Evolutionary conservation across 2,797 vertebrate species (phyloP).

Genomic region (Myripristis jacobus): DNA sequence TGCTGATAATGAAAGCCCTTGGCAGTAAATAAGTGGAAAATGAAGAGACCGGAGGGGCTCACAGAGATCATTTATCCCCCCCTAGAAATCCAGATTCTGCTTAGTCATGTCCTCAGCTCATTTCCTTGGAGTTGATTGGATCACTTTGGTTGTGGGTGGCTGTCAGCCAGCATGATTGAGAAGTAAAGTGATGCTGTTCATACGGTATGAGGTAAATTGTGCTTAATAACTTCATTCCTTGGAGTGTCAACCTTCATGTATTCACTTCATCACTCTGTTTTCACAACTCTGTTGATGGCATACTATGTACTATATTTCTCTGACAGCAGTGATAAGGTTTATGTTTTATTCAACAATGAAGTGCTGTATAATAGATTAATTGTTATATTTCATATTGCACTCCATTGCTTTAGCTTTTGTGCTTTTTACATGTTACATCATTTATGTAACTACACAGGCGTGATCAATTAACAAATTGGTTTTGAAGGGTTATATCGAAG

Average conservation of each 20-base stretch:
- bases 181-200: conserved; percentile 43
- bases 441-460: neutral
- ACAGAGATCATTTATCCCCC: conserved; percentile 50
- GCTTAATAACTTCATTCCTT: conserved; percentile 57
- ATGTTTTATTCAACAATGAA: conserved; percentile 43
- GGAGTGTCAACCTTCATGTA: conserved; percentile 48
- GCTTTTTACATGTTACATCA: conserved; percentile 21
- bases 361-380: conserved; percentile 18
- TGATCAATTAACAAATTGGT: conserved; percentile 34
- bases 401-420: conserved; percentile 8
- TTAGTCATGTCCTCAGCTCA: conserved; percentile 58
- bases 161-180: conserved; percentile 47
- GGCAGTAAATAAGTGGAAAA: conserved; percentile 63
- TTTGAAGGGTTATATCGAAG: conserved; percentile 18
- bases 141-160: conserved; percentile 21
- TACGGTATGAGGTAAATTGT: conserved; percentile 36
- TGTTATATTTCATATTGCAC: conserved; percentile 36
- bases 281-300: conserved; percentile 20
- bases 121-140: conserved; percentile 59
- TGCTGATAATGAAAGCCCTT: conserved; percentile 54
- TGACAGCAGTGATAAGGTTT: conserved; percentile 55
- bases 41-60: conserved; percentile 45
- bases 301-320: conserved; percentile 32
- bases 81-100: conserved; percentile 48
- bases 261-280: conserved; percentile 49